Base-by-base conservation (phyloP, 2,797 vertebrate species). In the Taenioides sp. region DNA sequence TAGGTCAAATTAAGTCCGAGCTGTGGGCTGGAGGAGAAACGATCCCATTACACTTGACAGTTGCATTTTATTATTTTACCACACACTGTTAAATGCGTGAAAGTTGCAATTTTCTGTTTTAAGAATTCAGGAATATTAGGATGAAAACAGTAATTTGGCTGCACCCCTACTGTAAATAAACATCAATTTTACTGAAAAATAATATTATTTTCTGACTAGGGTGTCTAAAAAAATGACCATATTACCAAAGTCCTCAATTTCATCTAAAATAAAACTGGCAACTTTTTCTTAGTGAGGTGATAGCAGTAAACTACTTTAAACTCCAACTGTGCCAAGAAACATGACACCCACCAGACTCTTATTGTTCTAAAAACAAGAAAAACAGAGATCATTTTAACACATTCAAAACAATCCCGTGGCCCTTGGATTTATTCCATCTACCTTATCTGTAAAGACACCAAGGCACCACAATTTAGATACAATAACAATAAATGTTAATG, bases 51-150 rank as follows among this genome's bases (percentile, higher is more conserved):
- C 17, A 67, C 52, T 37, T 40, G 31, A 57, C 28, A 40, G 50
- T 52, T 66, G 7, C 28, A 55, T 31, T 68, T 68, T 40, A 55
- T 57, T 55, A 67, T 67, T 34, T 57, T 37, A 68, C 52, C n/a
- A 55, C 28, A 65, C 63, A 65, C 63, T 49, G 16, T 50, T 50
- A 49, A 27, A 49, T 65, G 23, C 25, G 43, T 65, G 23, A 27
- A 65, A 20, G 23, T 50, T 50, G 40, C 34, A 43, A 63, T 63
- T 63, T 63, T 63, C 37, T 16, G 63, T 47, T 65, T 65, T 65
- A 65, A 65, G 63, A 25, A 65, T 52, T 71, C 1, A 61, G 59
- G 31, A 50, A 60, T 2, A 34, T 70, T 72, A 57, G 17, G 54
- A 61, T 65, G 11, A 20, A 65, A 43, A 63, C 20, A n/a, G 61